Evolutionary conservation across 2,888 invertebrate genomes (phyloP), one percentile per base, ranked within the genome.

Genomic region (Gymnoscelis rufifasciata): DNA sequence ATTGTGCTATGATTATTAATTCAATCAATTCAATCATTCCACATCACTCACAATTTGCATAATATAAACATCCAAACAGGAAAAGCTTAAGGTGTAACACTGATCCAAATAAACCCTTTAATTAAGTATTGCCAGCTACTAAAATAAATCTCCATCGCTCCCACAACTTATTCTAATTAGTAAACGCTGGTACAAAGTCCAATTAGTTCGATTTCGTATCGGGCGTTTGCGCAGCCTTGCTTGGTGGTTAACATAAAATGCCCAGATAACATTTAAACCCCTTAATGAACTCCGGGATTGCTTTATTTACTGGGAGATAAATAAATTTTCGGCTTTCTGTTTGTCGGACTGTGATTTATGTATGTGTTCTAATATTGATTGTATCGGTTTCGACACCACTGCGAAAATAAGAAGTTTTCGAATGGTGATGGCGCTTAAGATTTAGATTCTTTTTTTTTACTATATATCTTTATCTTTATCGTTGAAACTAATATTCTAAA

Each of bases 211-310:
- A 71, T 72, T 70, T 64, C 62, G 72, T 66, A 80, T 77, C 75
- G 70, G n/a, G 71, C 61, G 67, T 58, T 58, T 43, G 65, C 54
- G 57, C 64, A 58, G 49, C 59, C 39, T 38, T 63, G 56, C 59
- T 56, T 66, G 73, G 74, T 75, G 78, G 74, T 73, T 74, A 75
- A 72, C 76, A 79, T 79, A 80, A 80, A 78, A 74, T 72, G 74
- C 70, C 65, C 73, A 73, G 81, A 82, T 81, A 82, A 81, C 76
- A 77, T 79, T 83, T 78, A 79, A 82, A 65, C 69, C 68, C 68
- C 73, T 79, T 83, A 82, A 81, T 81, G 79, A 81, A 81, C 68
- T 71, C 66, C 51, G 47, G 59, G 74, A 76, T 78, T 78, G 76
- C 69, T 78, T 79, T 79, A 79, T 77, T 75, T 74, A 78, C 70